These are phyloP conservation scores for Steatornis caripensis DNA, from an alignment of 2,113 vertebrate species.

Conservation along the genomic window DNA sequence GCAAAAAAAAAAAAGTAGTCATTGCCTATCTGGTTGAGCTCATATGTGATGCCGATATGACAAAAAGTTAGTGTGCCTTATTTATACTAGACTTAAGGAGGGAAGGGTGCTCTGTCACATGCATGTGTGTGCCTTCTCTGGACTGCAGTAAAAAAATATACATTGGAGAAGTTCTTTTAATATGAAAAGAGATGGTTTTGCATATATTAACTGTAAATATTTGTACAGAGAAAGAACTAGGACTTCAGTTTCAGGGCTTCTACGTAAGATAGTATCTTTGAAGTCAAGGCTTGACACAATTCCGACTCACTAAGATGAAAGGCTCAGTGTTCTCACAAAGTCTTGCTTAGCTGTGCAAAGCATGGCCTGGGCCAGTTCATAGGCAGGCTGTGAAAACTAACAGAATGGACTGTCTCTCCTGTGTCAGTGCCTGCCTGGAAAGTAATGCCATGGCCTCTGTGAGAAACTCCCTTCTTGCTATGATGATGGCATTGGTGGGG, in stretches of 20 bases:
- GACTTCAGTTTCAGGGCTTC: neutral
- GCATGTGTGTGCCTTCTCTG: neutral
- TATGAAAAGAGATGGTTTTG: neutral
- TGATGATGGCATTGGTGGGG: neutral
- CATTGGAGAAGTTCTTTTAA: neutral
- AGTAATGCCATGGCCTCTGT: neutral
- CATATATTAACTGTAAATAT: neutral
- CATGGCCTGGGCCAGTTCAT: neutral
- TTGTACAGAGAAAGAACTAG: neutral
- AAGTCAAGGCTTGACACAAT: neutral
- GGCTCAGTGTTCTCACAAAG: neutral
- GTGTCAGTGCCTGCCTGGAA: neutral
- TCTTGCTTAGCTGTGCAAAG: neutral
- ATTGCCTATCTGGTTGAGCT: neutral
- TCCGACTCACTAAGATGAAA: neutral
- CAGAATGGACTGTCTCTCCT: neutral
- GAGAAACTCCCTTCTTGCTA: rapidly evolving
- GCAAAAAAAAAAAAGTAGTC: no score
- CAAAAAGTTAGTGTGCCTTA: neutral
- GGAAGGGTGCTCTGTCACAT: neutral
- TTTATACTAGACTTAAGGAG: neutral
- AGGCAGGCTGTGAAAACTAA: neutral
- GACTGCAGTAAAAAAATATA: neutral
- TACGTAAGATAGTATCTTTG: neutral
- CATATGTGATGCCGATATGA: rapidly evolving